Evolutionary conservation across 2,113 vertebrate genomes (phyloP), one percentile per base, ranked within the genome.

Genomic region (Canis aureus): DNA sequence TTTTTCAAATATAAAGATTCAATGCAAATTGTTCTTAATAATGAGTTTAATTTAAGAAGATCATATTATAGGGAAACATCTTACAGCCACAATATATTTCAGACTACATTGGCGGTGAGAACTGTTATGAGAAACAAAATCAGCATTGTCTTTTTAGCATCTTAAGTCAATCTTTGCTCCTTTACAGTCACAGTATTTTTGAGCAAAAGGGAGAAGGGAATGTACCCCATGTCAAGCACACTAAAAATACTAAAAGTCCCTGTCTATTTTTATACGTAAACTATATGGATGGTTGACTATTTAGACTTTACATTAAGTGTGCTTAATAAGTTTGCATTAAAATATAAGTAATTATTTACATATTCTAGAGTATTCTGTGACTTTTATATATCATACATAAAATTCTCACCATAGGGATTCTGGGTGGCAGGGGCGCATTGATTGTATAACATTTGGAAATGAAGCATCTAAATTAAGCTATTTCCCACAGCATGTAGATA

Each of bases 271-370:
- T 94, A 43, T 91, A 83, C 59, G 22, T 20, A 88, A 96, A 93
- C 69, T 95, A 0, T 3, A 66, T 69, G 95, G 73, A 97, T 92
- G 64, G 55, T 27, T 97, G 60, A 97, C 20, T 66, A 94, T 5
- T 66, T 95, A 78, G 85, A 43, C 6, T 94, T 96, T 43, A 8
- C 5, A 88, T 32, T 92, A 85, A 97, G 13, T 79, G 59, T 89
- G 96, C 74, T 95, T 97, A 97, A 94, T 85, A 85, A 95, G 5
- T 73, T 60, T 25, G 38, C 25, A 93, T 49, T 97, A 94, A 96
- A 98, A 96, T 43, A 3, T 0, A 32, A 95, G 23, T 73, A 96
- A 97, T 79, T 76, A 96, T 93, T 95, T 96, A 20, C 60, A 96
- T 79, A 69, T 89, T 89, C 80, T 38, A 11, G 55, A 91, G 15